phyloP scores from a whole-genome alignment of 1,140 invertebrate species.

The Onthophagus taurus region DNA sequence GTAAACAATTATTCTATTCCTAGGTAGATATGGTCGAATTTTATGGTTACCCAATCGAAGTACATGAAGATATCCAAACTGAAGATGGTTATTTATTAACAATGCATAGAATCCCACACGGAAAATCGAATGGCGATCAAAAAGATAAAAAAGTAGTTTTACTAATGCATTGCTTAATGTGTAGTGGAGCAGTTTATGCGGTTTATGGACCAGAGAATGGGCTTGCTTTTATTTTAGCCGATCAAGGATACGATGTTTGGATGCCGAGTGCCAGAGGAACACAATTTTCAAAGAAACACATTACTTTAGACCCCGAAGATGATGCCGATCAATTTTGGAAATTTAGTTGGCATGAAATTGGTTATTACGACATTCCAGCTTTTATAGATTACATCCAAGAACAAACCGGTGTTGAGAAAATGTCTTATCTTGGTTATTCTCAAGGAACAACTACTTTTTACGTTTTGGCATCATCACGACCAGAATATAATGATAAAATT shows the following conservation, averaged over 20 bases:
- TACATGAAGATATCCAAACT: conserved; percentile 38
- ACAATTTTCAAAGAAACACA: conserved; percentile 8
- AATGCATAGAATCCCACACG: conserved; percentile 45
- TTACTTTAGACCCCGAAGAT: conserved; percentile 2
- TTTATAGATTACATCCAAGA: conserved; percentile 57
- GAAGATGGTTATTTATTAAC: conserved; percentile 50
- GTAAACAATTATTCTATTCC: no score
- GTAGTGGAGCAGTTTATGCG: conserved; percentile 48
- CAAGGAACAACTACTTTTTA: conserved; percentile 54
- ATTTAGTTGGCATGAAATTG: conserved; percentile 49
- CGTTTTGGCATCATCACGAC: conserved; percentile 39
- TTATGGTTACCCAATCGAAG: conserved; percentile 35
- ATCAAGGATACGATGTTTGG: conserved; percentile 58
- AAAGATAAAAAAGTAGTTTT: conserved; percentile 39
- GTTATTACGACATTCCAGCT: conserved; percentile 54
- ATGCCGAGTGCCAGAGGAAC: conserved; percentile 46
- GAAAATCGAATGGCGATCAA: conserved; percentile 11
- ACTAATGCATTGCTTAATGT: conserved; percentile 55
- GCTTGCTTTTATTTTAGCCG: conserved; percentile 49
- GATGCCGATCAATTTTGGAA: conserved; percentile 36
- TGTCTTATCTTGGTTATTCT: conserved; percentile 58
- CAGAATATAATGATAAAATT: conserved; percentile 44
- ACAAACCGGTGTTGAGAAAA: conserved; percentile 40
- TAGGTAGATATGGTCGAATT: conserved; percentile 26
- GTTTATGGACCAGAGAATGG: conserved; percentile 44